phyloP scores from a whole-genome alignment of 2,113 vertebrate genomes.

The Chroicocephalus ridibundus region DNA sequence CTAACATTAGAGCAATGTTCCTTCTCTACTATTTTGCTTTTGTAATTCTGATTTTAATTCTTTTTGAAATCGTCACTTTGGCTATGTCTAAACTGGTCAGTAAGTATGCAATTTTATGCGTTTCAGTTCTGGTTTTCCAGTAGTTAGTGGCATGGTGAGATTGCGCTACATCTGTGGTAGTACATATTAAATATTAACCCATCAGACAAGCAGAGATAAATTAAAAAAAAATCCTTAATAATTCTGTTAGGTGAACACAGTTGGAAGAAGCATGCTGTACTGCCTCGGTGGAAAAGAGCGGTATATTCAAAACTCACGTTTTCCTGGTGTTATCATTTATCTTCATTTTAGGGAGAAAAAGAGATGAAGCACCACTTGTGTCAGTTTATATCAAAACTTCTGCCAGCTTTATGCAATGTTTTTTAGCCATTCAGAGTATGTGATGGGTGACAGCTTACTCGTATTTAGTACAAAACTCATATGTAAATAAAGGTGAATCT shows the following conservation, averaged over 20 bases:
- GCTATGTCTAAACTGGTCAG: background rate
- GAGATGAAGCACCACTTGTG: background rate
- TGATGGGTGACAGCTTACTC: background rate
- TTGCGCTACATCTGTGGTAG: background rate
- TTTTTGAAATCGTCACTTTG: background rate
- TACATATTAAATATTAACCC: background rate
- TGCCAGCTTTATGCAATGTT: background rate
- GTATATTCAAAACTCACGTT: background rate
- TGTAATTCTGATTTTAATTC: background rate
- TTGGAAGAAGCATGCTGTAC: background rate
- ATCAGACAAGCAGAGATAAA: background rate
- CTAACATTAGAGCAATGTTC: background rate
- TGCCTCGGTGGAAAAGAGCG: background rate
- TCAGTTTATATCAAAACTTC: background rate
- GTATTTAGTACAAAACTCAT: background rate
- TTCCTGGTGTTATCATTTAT: background rate
- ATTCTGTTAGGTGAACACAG: background rate
- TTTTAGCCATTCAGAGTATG: background rate
- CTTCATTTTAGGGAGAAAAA: background rate
- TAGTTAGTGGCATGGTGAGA: background rate
- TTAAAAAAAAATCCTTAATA: background rate
- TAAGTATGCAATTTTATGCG: background rate
- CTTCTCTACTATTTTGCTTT: background rate
- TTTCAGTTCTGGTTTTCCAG: background rate
- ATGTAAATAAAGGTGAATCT: conserved; percentile 15